phyloP scores from a whole-genome alignment of 64 coral and sea anemone genomes.

The Acropora tenuis region DNA sequence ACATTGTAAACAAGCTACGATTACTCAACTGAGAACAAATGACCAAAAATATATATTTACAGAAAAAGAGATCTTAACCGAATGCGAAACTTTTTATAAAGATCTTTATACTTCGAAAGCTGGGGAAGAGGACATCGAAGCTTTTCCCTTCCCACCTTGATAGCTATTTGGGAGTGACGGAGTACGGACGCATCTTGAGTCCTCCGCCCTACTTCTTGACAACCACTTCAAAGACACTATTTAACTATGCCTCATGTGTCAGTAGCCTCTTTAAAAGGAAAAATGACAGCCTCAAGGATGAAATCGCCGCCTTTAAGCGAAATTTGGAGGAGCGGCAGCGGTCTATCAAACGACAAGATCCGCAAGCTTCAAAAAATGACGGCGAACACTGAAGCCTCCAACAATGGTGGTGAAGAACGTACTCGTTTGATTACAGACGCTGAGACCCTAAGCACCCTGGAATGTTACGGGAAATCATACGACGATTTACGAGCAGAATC shows the following conservation, averaged over 20 bases:
- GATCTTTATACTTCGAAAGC: too few species aligned
- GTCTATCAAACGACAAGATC: constrained; percentile 1
- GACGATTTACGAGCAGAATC: constrained; percentile 27
- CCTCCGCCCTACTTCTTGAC: background rate
- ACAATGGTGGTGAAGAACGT: too few species aligned
- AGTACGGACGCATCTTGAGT: background rate
- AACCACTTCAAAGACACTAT: background rate
- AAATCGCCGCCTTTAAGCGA: constrained; percentile 1
- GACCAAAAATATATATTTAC: too few species aligned
- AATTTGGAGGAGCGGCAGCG: background rate
- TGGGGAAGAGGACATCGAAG: too few species aligned
- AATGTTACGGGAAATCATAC: constrained; percentile 30
- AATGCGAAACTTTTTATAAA: too few species aligned
- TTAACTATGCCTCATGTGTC: constrained; percentile 17
- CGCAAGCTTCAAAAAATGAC: constrained; percentile 33
- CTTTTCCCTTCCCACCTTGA: too few species aligned
- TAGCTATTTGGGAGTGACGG: background rate
- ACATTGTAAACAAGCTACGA: too few species aligned
- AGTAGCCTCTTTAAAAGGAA: background rate
- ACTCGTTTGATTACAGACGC: constrained; percentile 16
- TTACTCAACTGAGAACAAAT: too few species aligned
- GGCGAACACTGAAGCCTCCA: constrained; percentile 27
- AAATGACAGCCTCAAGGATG: constrained; percentile 12
- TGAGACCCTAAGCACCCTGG: constrained; percentile 19
- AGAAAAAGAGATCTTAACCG: too few species aligned